phyloP scores from a whole-genome alignment of 2,113 vertebrate genomes.

The Clarias macrocephalus region DNA sequence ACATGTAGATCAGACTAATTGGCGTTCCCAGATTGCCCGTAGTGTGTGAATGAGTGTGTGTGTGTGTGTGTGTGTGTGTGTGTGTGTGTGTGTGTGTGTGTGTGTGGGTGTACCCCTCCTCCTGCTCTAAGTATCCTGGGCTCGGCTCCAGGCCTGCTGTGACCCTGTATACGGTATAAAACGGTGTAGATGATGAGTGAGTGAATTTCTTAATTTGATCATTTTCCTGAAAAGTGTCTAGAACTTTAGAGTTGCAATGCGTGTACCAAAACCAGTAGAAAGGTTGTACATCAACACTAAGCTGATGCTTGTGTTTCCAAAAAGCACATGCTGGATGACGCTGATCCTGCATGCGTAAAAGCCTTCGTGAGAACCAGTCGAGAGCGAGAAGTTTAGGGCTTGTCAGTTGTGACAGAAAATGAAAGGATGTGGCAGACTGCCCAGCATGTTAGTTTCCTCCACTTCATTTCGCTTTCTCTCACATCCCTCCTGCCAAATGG shows the following conservation, averaged over 20 bases:
- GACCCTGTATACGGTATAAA: too few relatives aligned
- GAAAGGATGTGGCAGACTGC: constrained; percentile 49
- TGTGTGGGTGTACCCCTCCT: too few relatives aligned
- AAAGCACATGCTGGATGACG: not conserved
- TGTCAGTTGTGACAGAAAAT: not conserved
- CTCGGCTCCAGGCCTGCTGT: too few relatives aligned
- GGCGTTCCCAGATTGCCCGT: too few relatives aligned
- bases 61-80: too few relatives aligned
- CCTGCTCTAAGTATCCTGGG: too few relatives aligned
- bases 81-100: too few relatives aligned
- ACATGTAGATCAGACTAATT: too few relatives aligned
- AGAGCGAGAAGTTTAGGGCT: not conserved
- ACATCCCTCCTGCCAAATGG: constrained; percentile 41
- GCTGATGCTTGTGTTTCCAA: not conserved
- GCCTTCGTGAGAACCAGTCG: not conserved
- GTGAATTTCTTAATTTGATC: too few relatives aligned
- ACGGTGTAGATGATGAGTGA: too few relatives aligned
- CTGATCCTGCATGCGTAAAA: not conserved
- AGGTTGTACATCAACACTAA: not conserved
- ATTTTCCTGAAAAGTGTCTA: not conserved
- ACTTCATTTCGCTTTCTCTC: constrained; percentile 6
- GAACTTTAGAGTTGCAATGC: not conserved
- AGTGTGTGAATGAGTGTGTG: too few relatives aligned
- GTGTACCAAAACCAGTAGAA: constrained; percentile 31
- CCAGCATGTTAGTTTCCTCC: constrained; percentile 49